These are phyloP conservation scores for Rhagologus leucostigma DNA, from an alignment of 2,113 vertebrate genomes.

Conservation along the genomic window DNA sequence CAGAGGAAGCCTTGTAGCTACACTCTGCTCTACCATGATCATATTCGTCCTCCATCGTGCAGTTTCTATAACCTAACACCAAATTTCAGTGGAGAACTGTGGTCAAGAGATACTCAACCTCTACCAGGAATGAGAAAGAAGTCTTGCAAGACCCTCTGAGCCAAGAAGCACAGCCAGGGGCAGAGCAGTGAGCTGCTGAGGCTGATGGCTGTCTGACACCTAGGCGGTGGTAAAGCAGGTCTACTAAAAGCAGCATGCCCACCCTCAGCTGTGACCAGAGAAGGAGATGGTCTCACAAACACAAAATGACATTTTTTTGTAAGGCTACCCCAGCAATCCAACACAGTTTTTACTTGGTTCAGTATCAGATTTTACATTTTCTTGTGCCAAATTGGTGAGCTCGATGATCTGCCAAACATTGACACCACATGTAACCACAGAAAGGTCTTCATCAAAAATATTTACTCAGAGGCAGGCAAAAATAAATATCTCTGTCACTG, in stretches of 20 bases:
- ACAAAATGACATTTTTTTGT: neutral
- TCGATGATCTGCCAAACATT: neutral
- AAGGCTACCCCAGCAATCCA: neutral
- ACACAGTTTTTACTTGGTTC: neutral
- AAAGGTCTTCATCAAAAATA: neutral
- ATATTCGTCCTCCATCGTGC: fast-evolving
- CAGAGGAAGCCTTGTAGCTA: neutral
- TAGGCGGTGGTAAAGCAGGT: neutral
- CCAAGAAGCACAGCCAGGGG: neutral
- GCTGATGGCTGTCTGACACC: neutral
- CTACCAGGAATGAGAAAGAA: neutral
- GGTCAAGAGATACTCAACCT: neutral
- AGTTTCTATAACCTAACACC: neutral
- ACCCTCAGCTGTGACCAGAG: neutral
- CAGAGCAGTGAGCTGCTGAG: neutral
- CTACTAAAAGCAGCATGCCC: neutral
- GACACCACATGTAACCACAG: neutral
- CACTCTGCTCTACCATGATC: neutral
- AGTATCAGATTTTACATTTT: neutral
- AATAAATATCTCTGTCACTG: neutral
- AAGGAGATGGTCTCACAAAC: neutral
- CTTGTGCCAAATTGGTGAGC: neutral
- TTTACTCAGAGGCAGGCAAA: neutral
- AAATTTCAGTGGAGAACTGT: neutral
- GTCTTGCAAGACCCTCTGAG: neutral